Conservation (phyloP, 1,140 invertebrate genomes). For the Dicyema japonicum region DNA sequence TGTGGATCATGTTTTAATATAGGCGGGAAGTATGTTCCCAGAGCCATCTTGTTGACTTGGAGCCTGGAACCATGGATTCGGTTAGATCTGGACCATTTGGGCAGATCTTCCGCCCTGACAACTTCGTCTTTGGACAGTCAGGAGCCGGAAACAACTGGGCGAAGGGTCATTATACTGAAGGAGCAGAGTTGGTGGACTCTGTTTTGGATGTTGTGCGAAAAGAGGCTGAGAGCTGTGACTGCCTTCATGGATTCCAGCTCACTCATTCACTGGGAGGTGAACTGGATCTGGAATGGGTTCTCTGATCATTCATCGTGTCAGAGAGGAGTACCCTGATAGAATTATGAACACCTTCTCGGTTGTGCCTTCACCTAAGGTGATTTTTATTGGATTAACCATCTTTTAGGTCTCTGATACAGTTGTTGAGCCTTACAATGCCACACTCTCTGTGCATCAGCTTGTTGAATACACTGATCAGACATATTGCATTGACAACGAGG, state of each 20-base stretch:
- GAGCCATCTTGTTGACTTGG: slow-evolving; percentile 49
- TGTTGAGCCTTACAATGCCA: too few species aligned
- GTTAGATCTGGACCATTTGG: slow-evolving; percentile 14
- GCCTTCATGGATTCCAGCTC: slow-evolving; percentile 37
- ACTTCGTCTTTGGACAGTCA: too few species aligned
- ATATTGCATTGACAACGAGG: slow-evolving; percentile 13
- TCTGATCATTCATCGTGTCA: slow-evolving; percentile 25
- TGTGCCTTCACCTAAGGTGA: slow-evolving; percentile 6
- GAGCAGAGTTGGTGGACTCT: slow-evolving; percentile 19
- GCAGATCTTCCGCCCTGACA: too few species aligned
- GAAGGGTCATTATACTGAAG: slow-evolving; percentile 73
- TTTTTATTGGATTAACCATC: slow-evolving; percentile 23
- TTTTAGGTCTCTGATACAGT: too few species aligned
- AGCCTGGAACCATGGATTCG: too few species aligned
- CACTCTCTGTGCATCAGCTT: slow-evolving; percentile 15
- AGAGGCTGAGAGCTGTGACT: slow-evolving; percentile 31
- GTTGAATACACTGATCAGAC: slow-evolving; percentile 18
- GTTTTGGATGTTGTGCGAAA: slow-evolving; percentile 13
- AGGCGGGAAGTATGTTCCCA: slow-evolving; percentile 48
- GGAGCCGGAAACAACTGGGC: too few species aligned
- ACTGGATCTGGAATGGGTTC: slow-evolving; percentile 58
- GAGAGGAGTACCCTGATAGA: slow-evolving; percentile 21
- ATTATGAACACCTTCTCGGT: slow-evolving; percentile 17
- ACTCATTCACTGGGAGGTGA: slow-evolving; percentile 38
- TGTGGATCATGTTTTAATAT: too few species aligned